phyloP scores from a whole-genome alignment of 2,888 invertebrate genomes.

The Trissolcus japonicus region DNA sequence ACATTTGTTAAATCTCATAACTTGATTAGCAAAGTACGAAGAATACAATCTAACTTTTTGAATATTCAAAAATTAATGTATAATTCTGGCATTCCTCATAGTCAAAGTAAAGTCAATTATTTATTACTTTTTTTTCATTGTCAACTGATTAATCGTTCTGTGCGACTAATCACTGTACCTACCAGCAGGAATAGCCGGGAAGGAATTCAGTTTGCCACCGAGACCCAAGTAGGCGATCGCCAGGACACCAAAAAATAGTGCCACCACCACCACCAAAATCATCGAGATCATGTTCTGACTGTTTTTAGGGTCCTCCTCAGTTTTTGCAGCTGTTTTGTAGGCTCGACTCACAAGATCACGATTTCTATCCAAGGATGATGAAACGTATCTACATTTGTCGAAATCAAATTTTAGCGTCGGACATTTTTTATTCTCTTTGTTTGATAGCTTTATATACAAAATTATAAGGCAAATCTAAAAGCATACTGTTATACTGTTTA shows the following conservation, averaged over 20 bases:
- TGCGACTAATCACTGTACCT: constrained; percentile 66
- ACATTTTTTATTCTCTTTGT: neutral
- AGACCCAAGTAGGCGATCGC: constrained; percentile 75
- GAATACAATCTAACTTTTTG: too few species aligned
- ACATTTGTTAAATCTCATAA: too few species aligned
- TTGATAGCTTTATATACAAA: neutral
- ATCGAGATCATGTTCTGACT: constrained; percentile 75
- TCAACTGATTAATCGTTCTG: constrained; percentile 38
- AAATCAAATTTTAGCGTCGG: neutral
- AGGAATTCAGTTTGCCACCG: constrained; percentile 71
- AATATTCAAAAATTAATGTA: too few species aligned
- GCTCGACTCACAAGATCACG: constrained; percentile 66
- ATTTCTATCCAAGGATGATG: constrained; percentile 66
- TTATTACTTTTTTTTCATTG: too few species aligned
- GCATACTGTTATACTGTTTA: neutral
- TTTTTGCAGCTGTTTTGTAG: constrained; percentile 61
- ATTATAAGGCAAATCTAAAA: neutral
- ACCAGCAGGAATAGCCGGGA: constrained; percentile 72
- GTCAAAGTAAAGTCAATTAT: too few species aligned
- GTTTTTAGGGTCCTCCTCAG: constrained; percentile 70
- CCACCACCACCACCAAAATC: constrained; percentile 72
- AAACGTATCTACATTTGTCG: constrained; percentile 59
- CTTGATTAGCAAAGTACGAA: too few species aligned
- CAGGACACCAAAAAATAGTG: constrained; percentile 74
- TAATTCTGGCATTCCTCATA: too few species aligned